Conservation (phyloP, 2,797 vertebrate species). For the Lithobates pipiens region DNA sequence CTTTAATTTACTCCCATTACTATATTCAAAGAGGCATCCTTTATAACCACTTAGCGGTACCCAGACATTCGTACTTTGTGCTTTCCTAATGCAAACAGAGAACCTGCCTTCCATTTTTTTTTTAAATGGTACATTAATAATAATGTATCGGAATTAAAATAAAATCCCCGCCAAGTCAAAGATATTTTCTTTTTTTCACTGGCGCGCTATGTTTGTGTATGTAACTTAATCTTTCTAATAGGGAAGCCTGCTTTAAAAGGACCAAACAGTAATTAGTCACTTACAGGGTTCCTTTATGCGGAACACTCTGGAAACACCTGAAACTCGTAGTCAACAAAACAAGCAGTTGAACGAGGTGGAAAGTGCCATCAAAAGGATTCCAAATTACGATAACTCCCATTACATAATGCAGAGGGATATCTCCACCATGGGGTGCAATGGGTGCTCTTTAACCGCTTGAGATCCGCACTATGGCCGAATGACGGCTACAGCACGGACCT, state of each 20-base stretch:
- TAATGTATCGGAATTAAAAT: conserved; percentile 34
- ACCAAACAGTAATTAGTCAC: conserved; percentile 57
- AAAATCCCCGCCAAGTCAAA: conserved; percentile 40
- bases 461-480: too few species aligned
- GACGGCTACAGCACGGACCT: too few species aligned
- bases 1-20: too few species aligned
- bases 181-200: conserved; percentile 24
- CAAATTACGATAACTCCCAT: conserved; percentile 30
- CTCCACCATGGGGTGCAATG: conserved; percentile 2
- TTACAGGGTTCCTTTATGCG: conserved; percentile 47
- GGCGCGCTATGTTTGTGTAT: conserved; percentile 28
- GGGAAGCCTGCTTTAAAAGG: conserved; percentile 45
- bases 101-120: background rate
- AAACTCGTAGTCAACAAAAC: conserved; percentile 51
- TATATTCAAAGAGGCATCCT: too few species aligned
- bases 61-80: too few species aligned
- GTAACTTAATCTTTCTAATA: conserved; percentile 45
- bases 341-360: conserved; percentile 37
- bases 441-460: background rate
- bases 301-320: conserved; percentile 41
- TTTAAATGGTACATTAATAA: conserved; percentile 39
- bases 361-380: conserved; percentile 13
- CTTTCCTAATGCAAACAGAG: too few species aligned
- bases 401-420: conserved; percentile 11
- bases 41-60: too few species aligned